These are phyloP conservation scores for Melierax canorus DNA, from an alignment of 2,113 vertebrate species.

Conservation along the genomic window DNA sequence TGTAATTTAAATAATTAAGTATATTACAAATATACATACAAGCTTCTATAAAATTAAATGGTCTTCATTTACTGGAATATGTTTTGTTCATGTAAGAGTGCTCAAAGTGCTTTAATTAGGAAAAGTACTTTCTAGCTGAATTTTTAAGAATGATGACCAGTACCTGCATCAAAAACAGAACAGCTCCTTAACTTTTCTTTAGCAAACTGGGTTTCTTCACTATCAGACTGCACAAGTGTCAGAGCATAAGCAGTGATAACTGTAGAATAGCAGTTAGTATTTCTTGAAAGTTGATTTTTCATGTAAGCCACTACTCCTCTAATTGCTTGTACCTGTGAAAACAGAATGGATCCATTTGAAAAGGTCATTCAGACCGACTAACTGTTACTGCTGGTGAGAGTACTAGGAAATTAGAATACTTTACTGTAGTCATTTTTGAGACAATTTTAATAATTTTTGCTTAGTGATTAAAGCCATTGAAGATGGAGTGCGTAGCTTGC, in stretches of 20 bases:
- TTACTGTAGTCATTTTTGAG: background rate
- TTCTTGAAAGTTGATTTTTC: slow-evolving; percentile 13
- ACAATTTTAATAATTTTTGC: background rate
- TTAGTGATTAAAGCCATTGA: background rate
- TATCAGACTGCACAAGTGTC: slow-evolving; percentile 37
- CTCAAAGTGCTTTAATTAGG: background rate
- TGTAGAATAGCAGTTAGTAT: slow-evolving; percentile 69
- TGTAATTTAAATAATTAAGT: background rate
- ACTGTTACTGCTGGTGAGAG: background rate
- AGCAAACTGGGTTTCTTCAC: background rate
- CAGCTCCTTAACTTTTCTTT: slow-evolving; percentile 44
- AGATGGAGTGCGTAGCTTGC: rapidly evolving
- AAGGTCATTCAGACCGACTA: background rate
- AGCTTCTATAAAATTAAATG: background rate
- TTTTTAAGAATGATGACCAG: background rate
- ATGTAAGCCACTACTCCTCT: slow-evolving; percentile 65
- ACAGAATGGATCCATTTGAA: background rate
- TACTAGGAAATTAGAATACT: background rate
- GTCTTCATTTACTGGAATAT: background rate
- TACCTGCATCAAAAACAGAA: slow-evolving; percentile 39
- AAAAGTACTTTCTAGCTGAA: background rate
- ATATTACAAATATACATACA: background rate
- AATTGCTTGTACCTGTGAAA: slow-evolving; percentile 43
- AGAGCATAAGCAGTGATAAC: slow-evolving; percentile 78
- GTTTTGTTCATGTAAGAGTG: background rate